These are phyloP conservation scores for Cirrhinus mrigala DNA, from an alignment of 2,797 vertebrate genomes.

Conservation along the genomic window DNA sequence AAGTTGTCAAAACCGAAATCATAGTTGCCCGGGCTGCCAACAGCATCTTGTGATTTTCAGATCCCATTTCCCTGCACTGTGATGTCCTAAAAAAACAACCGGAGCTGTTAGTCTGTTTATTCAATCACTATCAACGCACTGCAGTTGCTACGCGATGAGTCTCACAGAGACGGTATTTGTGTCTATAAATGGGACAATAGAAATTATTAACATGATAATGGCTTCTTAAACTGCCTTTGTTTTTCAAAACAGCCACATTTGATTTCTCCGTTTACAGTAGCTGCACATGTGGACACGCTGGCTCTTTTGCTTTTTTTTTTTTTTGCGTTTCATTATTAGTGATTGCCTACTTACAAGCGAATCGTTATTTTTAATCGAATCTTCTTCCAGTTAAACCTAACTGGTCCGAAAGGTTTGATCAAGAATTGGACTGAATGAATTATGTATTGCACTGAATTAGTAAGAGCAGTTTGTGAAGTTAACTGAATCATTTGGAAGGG, in stretches of 20 bases:
- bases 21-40: conserved; percentile 9
- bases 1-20: conserved; percentile 15
- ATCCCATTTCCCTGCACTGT: conserved; percentile 31
- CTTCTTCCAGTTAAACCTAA: not conserved
- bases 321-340: not conserved
- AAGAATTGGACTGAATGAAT: not conserved
- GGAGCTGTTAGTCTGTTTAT: conserved; percentile 47
- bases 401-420: not conserved
- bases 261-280: not conserved
- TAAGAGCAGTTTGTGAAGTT: not conserved
- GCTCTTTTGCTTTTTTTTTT: too few relatives aligned
- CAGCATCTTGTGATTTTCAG: conserved; percentile 35
- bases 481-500: not conserved
- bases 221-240: conserved; percentile 14
- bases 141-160: conserved; percentile 51
- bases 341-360: conserved; percentile 55
- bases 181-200: conserved; percentile 13
- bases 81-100: conserved; percentile 48
- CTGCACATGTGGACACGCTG: not conserved
- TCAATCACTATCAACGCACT: conserved; percentile 35
- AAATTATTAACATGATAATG: conserved; percentile 16
- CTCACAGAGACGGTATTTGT: conserved; percentile 2
- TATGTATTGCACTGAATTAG: not conserved
- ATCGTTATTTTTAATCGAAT: not conserved
- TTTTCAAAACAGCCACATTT: conserved; percentile 9